phyloP scores from a whole-genome alignment of 2,797 vertebrate species.

The Molossus alvarezi region DNA sequence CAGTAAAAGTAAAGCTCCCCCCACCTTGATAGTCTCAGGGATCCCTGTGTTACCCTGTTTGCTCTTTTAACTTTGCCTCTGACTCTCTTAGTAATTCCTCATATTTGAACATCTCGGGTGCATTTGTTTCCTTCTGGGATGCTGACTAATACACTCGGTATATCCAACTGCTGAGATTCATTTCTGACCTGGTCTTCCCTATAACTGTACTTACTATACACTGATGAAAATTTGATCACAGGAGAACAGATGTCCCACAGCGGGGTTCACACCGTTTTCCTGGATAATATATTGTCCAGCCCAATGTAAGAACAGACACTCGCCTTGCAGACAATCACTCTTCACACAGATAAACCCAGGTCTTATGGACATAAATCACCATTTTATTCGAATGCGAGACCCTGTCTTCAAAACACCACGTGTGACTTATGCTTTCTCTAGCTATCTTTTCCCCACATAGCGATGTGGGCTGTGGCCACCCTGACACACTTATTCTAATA shows the following conservation, averaged over 20 bases:
- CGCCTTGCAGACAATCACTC: neutral
- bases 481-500: neutral
- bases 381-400: neutral
- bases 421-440: neutral
- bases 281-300: neutral
- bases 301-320: neutral
- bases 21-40: neutral
- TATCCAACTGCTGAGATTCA: neutral
- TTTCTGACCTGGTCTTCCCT: neutral
- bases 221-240: neutral
- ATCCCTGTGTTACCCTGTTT: neutral
- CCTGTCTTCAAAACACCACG: neutral
- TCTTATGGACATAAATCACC: neutral
- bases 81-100: neutral
- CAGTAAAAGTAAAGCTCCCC: neutral
- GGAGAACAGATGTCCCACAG: neutral
- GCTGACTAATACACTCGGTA: neutral
- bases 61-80: neutral
- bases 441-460: neutral
- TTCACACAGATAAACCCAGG: neutral
- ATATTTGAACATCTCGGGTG: neutral
- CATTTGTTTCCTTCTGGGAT: neutral
- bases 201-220: neutral
- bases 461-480: neutral
- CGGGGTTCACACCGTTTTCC: neutral